Percentiles rank a stretch among this genome's conserved stretches.
Conservation (phyloP, 2,113 vertebrate species). For the Rissa tridactyla region DNA sequence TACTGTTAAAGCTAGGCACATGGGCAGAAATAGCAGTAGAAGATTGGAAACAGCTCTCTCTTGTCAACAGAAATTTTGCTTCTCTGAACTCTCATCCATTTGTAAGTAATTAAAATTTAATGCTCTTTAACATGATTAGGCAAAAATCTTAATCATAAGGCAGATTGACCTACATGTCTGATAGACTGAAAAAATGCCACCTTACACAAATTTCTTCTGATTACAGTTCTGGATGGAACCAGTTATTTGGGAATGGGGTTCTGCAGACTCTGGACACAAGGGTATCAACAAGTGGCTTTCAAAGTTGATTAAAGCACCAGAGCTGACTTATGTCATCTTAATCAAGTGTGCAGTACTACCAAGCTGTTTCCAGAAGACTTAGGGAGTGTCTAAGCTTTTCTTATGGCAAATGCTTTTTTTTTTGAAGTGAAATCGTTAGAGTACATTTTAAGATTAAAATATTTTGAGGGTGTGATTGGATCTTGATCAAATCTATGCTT, state of each 20-base stretch:
- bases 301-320: not conserved
- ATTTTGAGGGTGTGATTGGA: not conserved
- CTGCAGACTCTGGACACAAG: not conserved
- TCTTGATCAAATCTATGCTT: not conserved
- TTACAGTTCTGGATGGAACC: not conserved
- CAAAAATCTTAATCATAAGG: conserved; percentile 27
- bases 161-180: conserved; percentile 1
- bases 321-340: not conserved
- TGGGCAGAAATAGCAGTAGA: not conserved
- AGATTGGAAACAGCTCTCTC: not conserved
- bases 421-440: not conserved
- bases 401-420: not conserved
- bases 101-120: conserved; percentile 51
- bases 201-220: not conserved
- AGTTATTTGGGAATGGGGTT: not conserved
- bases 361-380: not conserved
- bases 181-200: not conserved
- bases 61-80: conserved; percentile 21
- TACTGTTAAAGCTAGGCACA: not conserved
- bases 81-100: conserved; percentile 6
- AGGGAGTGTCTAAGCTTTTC: not conserved
- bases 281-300: not conserved
- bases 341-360: not conserved
- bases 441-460: not conserved
- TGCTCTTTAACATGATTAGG: conserved; percentile 30